Conservation (phyloP, 2,113 vertebrate genomes). For the Acanthisitta chloris region DNA sequence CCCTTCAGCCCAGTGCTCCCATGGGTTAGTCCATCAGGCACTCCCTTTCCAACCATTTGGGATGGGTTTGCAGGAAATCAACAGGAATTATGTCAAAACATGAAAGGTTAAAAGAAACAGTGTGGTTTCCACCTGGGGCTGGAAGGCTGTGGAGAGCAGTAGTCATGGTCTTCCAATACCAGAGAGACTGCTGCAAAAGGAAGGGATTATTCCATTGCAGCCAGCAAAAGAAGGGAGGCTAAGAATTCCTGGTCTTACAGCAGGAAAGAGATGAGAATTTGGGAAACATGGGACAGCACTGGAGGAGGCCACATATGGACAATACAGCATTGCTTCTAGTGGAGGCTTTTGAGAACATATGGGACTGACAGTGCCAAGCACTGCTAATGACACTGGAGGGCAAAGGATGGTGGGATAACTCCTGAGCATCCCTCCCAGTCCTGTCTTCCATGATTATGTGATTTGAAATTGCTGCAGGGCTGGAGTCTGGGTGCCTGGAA, state of each 20-base stretch:
- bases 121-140: neutral
- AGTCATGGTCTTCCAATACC: fast-evolving
- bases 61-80: neutral
- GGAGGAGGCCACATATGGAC: fast-evolving
- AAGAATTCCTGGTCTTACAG: neutral
- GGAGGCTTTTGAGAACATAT: neutral
- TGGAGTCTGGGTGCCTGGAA: neutral
- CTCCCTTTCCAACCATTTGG: neutral
- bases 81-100: neutral
- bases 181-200: neutral
- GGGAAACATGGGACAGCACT: neutral
- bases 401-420: neutral
- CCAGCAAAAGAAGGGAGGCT: fast-evolving
- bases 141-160: neutral
- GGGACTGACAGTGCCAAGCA: neutral
- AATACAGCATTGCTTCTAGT: neutral
- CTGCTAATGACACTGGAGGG: fast-evolving
- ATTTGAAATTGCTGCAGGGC: neutral
- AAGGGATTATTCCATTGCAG: neutral
- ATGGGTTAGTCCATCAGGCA: neutral
- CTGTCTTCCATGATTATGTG: neutral
- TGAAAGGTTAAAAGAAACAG: neutral
- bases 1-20: neutral
- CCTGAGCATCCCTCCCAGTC: neutral
- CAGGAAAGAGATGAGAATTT: neutral